Base-by-base conservation (phyloP, 2,797 vertebrate genomes). In the Falco cherrug region DNA sequence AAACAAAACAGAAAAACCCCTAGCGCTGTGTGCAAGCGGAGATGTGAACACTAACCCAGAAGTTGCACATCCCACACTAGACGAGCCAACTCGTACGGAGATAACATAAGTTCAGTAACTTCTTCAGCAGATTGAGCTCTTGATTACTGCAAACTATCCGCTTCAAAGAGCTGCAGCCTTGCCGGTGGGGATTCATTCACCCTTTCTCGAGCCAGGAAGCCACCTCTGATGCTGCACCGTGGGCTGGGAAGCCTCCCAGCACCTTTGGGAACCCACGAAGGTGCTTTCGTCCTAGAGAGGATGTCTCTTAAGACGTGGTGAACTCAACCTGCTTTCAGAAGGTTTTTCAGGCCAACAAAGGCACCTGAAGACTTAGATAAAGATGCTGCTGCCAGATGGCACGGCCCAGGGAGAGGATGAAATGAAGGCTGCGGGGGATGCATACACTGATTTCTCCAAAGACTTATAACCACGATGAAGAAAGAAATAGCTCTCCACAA, bases 401-500 rank as follows among this genome's bases (percentile, higher is more conserved):
- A 75, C 0, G 0, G 89, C 92, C 87, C 69, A 81, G 84, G 69
- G 89, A 84, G 84, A 92, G 90, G 87, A 81, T 73, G 92, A 91
- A 95, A 90, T 93, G 90, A 90, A 93, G 91, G 87, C 89, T 96
- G 93, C 26, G 8, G 93, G 90, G 94, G 87, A 96, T 45, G 76
- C 29, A 0, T 45, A 94, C 85, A 84, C 67, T 95, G 91, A 95
- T 96, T 94, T 96, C 93, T 95, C 86, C 88, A 87, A 96, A 96
- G 90, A 90, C 95, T 96, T 96, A 91, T 86, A 96, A 96, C 94
- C 63, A 82, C 4, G 13, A 47, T 0, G 92, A 96, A 93, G 93
- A 95, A 96, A 93, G 90, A 90, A 96, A 96, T 74, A 92, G 76
- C 83, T 93, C 84, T 97, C 94, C 95, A 97, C 96, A 97, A 95